A percentile compares a stretch with the other conserved stretches of the same genome.
Conservation (phyloP, 2,797 vertebrate species). For the Lepus townsendii region DNA sequence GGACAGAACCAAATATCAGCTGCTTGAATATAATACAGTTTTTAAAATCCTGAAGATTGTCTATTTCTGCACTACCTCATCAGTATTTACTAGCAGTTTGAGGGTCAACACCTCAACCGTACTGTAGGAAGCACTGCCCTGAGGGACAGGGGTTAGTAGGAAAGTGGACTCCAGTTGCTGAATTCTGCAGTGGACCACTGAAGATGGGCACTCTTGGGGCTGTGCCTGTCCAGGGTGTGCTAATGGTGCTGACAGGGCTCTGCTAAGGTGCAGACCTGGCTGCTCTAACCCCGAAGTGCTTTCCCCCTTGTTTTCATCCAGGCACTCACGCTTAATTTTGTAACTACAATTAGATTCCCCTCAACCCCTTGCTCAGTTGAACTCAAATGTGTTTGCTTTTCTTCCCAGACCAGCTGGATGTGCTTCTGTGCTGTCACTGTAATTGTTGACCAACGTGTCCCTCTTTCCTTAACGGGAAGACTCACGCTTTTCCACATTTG, state of each 20-base stretch:
- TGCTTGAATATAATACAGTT: background rate
- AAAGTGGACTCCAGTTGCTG: background rate
- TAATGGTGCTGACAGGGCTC: fast-evolving
- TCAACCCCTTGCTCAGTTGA: background rate
- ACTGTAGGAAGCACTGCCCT: background rate
- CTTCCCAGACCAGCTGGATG: background rate
- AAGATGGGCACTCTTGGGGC: background rate
- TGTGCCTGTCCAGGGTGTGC: too few relatives aligned
- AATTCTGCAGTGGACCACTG: background rate
- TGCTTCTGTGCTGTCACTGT: too few relatives aligned
- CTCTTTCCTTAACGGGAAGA: background rate
- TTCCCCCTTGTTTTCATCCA: background rate
- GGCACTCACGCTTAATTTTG: background rate
- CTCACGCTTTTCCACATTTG: too few relatives aligned
- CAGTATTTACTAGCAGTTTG: background rate
- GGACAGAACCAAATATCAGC: background rate
- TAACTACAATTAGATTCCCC: background rate
- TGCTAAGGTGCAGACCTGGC: fast-evolving
- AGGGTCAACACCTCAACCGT: background rate
- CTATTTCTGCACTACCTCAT: background rate
- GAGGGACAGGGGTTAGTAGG: background rate
- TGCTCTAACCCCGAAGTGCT: background rate
- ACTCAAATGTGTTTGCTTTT: background rate
- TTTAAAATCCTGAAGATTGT: background rate
- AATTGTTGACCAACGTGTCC: background rate